Evolutionary conservation across 2,797 vertebrate species (phyloP), one percentile per base, ranked within the genome.

Genomic region (Alca torda): DNA sequence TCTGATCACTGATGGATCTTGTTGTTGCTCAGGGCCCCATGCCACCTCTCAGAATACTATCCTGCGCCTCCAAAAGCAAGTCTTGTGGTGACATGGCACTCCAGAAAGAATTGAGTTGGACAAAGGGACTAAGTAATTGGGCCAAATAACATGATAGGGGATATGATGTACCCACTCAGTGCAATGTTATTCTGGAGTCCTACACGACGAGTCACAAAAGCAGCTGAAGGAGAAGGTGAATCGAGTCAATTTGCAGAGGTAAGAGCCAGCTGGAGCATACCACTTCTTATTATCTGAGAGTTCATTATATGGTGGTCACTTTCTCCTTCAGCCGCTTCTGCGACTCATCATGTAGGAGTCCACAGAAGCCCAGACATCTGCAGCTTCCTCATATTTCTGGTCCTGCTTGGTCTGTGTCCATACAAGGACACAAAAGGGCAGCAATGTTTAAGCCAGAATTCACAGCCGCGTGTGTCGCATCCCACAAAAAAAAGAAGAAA

Each of bases 401-500:
- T 51, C 20, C 33, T 68, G n/a, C 48, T 81, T 64, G 21, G 15
- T 39, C 57, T 17, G 14, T 70, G 53, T 56, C 48, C 18, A 8
- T 50, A n/a, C 39, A 84, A 45, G 13, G 20, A 30, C 61, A 84
- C 0, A 0, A 33, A 80, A 26, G 1, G 2, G 30, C 35, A 16
- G 12, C 33, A 43, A 37, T 0, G 1, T 67, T 59, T 72, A 46
- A 79, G 15, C 11, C 0, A 1, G 45, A 45, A 56, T 68, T 82
- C 85, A 33, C 16, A 8, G 4, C 18, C 0, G 1, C 16, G 1
- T 8, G 6, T 54, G 13, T 39, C 43, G 39, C 9, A 37, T 39
- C 15, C 17, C 20, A 43, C 2, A 0, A 28, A 25, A 67, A 67
- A 61, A 33, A 43, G 19, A 59, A 37, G 6, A 6, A 19, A 8